Evolutionary conservation across 1,140 invertebrate species (phyloP).

Genomic region (Plectrocnemia conspersa): DNA sequence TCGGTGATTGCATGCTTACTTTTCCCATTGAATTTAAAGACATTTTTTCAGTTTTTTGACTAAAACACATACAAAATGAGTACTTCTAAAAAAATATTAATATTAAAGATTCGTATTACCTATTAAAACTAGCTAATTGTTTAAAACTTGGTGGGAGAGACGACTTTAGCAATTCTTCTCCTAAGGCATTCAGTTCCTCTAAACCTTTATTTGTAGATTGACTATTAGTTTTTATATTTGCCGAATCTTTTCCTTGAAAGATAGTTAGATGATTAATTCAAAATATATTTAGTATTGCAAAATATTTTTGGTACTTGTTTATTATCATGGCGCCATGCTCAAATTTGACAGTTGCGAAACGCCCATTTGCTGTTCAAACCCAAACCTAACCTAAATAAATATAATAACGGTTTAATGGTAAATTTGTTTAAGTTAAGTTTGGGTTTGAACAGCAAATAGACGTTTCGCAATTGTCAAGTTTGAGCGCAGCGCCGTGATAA

Average conservation of each 20-base stretch:
- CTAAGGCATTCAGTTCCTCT: constrained; percentile 70
- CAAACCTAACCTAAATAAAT: too few relatives aligned
- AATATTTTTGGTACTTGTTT: too few relatives aligned
- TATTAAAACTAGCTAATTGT: constrained; percentile 44
- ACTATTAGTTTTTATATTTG: constrained; percentile 3
- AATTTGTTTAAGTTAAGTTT: too few relatives aligned
- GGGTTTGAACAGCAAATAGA: too few relatives aligned
- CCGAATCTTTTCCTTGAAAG: constrained; percentile 18
- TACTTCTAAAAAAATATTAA: constrained; percentile 13
- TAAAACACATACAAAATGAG: constrained; percentile 36
- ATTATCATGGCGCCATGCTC: too few relatives aligned
- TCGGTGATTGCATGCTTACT: background rate
- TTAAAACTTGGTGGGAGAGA: constrained; percentile 54
- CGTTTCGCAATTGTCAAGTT: too few relatives aligned
- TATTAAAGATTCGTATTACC: constrained; percentile 32
- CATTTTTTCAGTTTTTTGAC: constrained; percentile 60
- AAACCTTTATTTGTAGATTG: constrained; percentile 52
- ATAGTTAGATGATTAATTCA: background rate
- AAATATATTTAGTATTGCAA: background rate
- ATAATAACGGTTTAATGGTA: too few relatives aligned
- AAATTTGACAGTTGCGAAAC: too few relatives aligned
- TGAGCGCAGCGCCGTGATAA: background rate
- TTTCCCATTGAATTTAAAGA: constrained; percentile 64
- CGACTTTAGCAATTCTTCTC: constrained; percentile 68
- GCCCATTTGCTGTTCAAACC: too few relatives aligned